Base-by-base conservation (phyloP, 2,797 vertebrate genomes). In the Hemibagrus guttatus region DNA sequence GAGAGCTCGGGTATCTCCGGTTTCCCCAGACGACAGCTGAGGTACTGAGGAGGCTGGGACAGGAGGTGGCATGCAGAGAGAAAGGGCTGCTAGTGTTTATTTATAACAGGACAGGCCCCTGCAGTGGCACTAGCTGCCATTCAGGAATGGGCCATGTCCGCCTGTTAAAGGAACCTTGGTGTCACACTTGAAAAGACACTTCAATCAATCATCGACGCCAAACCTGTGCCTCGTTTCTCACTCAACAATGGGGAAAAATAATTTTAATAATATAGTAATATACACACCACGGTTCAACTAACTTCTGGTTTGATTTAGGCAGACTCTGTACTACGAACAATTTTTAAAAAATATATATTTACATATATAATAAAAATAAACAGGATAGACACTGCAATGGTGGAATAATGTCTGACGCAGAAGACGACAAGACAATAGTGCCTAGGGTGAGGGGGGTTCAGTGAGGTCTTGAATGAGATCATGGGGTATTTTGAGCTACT, bases 11-110 rank as follows among this genome's bases (percentile, higher is more conserved):
- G 76, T 89, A 87, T 91, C 92, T 95, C 91, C 89, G 68, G 89
- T 94, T 94, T 89, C 92, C 91, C 91, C 93, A 95, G 95, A 95
- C 91, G 89, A 96, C 95, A 96, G 95, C 95, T 96, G 95, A 94
- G 85, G 74, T 90, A 87, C 84, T 68, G 85, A 92, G 92, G 91
- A 87, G 69, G 91, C 86, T 86, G 91, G 91, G 90, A 89, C 89
- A 23, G 54, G 59, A 81, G 76, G 26, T 52, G 61, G 66, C 23
- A 17, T 23, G 23, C 42, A 52, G 31, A 81, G 84, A 78, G 79
- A 85, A 88, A 82, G 82, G 81, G 87, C 86, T 59, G 87, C 12
- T 84, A 86, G 88, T 86, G 91, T 92, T 93, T 95, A 95, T 95
- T 95, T 95, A 95, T 95, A 95, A 92, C 93, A 87, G 91, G 90